Conservation (phyloP, 1,140 invertebrate species). For the Lethocerus indicus region DNA sequence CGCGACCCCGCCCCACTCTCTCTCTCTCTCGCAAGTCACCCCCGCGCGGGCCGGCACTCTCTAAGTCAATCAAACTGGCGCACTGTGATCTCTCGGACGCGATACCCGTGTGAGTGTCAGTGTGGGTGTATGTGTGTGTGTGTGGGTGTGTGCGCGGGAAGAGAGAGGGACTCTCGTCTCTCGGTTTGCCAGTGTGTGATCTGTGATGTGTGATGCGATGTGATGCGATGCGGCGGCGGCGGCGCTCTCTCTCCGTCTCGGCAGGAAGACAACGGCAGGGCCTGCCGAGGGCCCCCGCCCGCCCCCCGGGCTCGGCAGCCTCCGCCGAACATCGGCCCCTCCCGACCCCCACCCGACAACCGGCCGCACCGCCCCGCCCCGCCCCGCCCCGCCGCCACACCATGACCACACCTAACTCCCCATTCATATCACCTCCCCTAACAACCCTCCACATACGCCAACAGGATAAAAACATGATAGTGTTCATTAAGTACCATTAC, state of each 20-base stretch:
- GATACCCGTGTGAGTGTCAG: too few species aligned
- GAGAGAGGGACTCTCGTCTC: too few species aligned
- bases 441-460: too few species aligned
- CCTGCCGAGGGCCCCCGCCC: not conserved
- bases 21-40: not conserved
- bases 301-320: conserved; percentile 1
- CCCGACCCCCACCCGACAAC: not conserved
- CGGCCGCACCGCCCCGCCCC: not conserved
- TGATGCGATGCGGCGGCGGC: too few species aligned
- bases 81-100: not conserved
- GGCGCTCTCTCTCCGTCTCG: too few species aligned
- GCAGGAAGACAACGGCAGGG: not conserved
- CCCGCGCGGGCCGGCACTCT: not conserved
- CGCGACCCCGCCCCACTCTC: not conserved
- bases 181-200: too few species aligned
- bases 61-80: not conserved
- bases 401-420: conserved; percentile 2
- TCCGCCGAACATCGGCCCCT: conserved; percentile 4
- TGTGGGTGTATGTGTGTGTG: too few species aligned
- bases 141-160: too few species aligned
- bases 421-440: not conserved
- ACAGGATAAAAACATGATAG: too few species aligned
- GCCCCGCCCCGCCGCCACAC: not conserved
- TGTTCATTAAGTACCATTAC: too few species aligned
- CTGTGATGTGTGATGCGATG: too few species aligned